phyloP scores from a whole-genome alignment of 2,888 invertebrate species.

The Tachina grossa region DNA sequence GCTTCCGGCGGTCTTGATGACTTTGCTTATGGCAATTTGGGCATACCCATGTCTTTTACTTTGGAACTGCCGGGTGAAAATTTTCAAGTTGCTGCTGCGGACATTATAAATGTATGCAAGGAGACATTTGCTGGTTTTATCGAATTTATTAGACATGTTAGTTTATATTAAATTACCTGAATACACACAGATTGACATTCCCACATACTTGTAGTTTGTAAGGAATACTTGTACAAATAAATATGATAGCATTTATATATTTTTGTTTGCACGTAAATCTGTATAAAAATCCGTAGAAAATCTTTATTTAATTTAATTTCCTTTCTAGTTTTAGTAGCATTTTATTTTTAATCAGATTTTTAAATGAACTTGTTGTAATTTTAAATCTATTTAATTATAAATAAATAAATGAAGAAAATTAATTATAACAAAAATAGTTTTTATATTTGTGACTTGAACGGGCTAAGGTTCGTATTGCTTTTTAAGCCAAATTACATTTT shows the following conservation, averaged over 20 bases:
- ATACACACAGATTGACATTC: neutral
- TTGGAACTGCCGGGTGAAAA: constrained; percentile 86
- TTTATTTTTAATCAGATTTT: constrained; percentile 25
- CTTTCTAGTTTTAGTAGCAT: constrained; percentile 16
- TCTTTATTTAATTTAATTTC: constrained; percentile 12
- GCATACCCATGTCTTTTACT: constrained; percentile 86
- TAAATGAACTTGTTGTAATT: constrained; percentile 27
- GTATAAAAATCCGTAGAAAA: neutral
- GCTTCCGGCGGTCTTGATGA: constrained; percentile 87
- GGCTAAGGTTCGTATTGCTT: too few species aligned
- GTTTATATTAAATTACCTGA: constrained; percentile 76
- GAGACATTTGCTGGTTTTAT: constrained; percentile 82
- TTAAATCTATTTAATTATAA: constrained; percentile 51
- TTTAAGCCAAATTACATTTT: too few species aligned
- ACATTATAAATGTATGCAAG: constrained; percentile 81
- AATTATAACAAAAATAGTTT: neutral
- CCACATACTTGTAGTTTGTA: neutral
- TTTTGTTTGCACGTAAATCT: neutral
- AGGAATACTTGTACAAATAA: constrained; percentile 5
- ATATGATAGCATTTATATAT: neutral
- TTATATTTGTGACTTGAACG: too few species aligned
- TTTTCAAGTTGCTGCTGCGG: constrained; percentile 80
- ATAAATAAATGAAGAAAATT: constrained; percentile 30
- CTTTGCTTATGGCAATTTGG: constrained; percentile 85
- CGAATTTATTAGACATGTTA: constrained; percentile 82